A percentile compares a stretch with the other conserved stretches of the same genome.
Evolutionary conservation across 2,797 vertebrate species (phyloP).

Genomic region (Danio jaintianensis): DNA sequence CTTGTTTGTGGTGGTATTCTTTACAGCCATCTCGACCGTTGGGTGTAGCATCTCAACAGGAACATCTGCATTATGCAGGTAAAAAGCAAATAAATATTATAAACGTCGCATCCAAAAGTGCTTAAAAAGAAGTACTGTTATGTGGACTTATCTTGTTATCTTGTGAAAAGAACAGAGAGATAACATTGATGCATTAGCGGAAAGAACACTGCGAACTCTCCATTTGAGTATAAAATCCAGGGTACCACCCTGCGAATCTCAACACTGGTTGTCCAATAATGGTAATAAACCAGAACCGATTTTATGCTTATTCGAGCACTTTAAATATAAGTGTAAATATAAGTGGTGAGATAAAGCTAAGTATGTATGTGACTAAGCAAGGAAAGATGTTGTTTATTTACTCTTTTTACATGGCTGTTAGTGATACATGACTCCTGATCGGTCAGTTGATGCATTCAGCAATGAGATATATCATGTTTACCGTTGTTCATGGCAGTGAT

Average conservation of each 20-base stretch:
- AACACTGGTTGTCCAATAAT: not conserved
- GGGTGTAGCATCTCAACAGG: not conserved
- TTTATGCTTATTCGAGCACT: not conserved
- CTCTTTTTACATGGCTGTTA: too few relatives aligned
- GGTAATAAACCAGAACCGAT: not conserved
- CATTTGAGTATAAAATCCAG: slow-evolving; percentile 11
- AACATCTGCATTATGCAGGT: not conserved
- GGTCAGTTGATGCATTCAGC: too few relatives aligned
- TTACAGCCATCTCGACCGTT: not conserved
- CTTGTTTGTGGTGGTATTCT: not conserved
- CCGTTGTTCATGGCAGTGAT: too few relatives aligned
- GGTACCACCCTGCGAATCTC: slow-evolving; percentile 18
- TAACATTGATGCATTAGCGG: slow-evolving; percentile 20
- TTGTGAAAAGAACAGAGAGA: slow-evolving; percentile 39
- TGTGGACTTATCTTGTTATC: slow-evolving; percentile 20
- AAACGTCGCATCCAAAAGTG: not conserved
- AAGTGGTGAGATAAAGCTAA: too few relatives aligned
- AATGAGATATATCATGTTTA: too few relatives aligned
- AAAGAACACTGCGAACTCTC: slow-evolving; percentile 34
- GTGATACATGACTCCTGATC: too few relatives aligned
- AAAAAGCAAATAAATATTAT: not conserved
- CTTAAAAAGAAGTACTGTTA: slow-evolving; percentile 17
- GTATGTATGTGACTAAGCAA: too few relatives aligned
- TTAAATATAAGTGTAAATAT: too few relatives aligned
- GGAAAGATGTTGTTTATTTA: too few relatives aligned